A percentile compares a stretch with the other conserved stretches of the same genome.
These are phyloP conservation scores for Orthosia gothica DNA, from an alignment of 2,888 invertebrate genomes.

Conservation along the genomic window DNA sequence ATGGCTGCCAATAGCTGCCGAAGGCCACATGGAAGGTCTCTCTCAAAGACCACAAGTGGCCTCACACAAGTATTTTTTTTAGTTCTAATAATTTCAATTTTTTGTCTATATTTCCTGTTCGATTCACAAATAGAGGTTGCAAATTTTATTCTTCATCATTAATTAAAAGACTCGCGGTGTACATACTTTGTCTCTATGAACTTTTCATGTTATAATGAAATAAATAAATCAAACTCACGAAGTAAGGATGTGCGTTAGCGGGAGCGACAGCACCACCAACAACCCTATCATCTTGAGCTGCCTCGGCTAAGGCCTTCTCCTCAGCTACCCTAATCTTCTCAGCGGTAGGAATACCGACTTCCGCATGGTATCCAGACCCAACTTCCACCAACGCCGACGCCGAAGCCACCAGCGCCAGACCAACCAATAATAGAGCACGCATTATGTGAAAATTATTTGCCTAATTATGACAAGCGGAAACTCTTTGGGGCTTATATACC, in stretches of 20 bases:
- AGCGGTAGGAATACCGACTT: constrained; percentile 81
- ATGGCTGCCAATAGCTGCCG: no score
- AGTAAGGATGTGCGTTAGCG: constrained; percentile 75
- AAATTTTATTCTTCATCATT: neutral
- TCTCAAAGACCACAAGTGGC: no score
- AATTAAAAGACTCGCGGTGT: neutral
- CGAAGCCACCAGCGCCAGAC: constrained; percentile 65
- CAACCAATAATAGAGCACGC: constrained; percentile 64
- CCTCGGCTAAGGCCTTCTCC: constrained; percentile 50
- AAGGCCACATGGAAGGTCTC: no score
- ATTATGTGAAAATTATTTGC: constrained; percentile 60
- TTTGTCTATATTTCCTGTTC: no score
- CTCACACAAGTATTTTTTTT: no score
- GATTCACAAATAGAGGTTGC: no score
- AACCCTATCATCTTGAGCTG: constrained; percentile 64
- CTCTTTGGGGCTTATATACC: constrained; percentile 38
- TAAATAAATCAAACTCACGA: constrained; percentile 66
- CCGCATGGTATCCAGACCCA: constrained; percentile 73
- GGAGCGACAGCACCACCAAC: constrained; percentile 78
- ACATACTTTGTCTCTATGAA: neutral
- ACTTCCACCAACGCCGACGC: constrained; percentile 67
- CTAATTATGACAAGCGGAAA: neutral
- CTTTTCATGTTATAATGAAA: neutral
- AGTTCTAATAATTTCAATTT: no score
- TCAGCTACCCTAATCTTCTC: constrained; percentile 76